Base-by-base conservation (phyloP, 2,797 vertebrate genomes). In the Anabas testudineus region DNA sequence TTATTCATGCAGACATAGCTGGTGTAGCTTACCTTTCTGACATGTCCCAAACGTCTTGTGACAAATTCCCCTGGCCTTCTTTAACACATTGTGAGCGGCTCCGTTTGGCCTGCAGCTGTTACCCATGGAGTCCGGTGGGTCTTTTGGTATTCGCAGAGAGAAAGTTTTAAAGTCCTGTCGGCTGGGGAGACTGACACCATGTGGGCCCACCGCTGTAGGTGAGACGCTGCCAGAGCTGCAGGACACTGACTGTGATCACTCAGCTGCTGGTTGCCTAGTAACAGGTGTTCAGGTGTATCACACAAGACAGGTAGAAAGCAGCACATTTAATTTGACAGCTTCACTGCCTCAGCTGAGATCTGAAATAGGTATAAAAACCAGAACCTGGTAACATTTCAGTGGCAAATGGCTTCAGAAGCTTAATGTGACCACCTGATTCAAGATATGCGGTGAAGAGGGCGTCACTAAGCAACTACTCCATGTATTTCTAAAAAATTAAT, bases 1-100 rank as follows among this genome's bases (percentile, higher is more conserved):
- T 32, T 54, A 63, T 53, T 46, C 26, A 49, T 68, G 42, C 52
- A 57, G 51, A 4, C 32, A 10, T 32, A n/a, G 43, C 2, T 19
- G 54, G n/a, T 36, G 41, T 37, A 12, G 7, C 94, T 89, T 93
- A 97, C 97, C 97, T 97, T 94, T 96, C 93, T 47, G 95, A 97
- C 97, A 98, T 98, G 94, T 95, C 94, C 95, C 82, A 86, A 53
- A 37, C 76, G 41, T 80, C 67, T 83, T 12, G 46, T 70, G 74
- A 30, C 42, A 16, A 62, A 32, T 64, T 43, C 43, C 64, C 72
- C 74, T 47, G 78, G 75, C 79, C 80, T 78, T 91, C 56, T 54
- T 67, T 68, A 89, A 77, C 68, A 41, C 87, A 77, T 72, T 5
- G 43, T 42, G 62, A 67, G 58, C 30, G 57, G 62, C 62, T 83